Evolutionary conservation across 2,797 vertebrate genomes (phyloP).

Genomic region (Selene dorsalis): DNA sequence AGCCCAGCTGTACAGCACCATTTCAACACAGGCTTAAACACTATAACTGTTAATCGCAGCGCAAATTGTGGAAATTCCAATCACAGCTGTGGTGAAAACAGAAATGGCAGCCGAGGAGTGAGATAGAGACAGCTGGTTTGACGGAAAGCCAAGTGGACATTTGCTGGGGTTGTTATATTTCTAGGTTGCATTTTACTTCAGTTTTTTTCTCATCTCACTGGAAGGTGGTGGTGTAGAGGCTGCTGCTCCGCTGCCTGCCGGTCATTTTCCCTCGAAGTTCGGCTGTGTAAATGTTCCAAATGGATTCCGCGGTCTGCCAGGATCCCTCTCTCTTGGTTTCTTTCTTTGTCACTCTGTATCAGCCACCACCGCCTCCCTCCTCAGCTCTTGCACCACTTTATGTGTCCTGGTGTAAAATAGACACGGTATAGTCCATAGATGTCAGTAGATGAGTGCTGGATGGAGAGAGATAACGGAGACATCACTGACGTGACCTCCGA

Average conservation of each 20-base stretch:
- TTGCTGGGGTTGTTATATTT: conserved; percentile 56
- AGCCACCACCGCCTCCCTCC: conserved; percentile 2
- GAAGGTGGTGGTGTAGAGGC: conserved; percentile 26
- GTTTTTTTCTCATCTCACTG: conserved; percentile 53
- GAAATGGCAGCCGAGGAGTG: conserved; percentile 30
- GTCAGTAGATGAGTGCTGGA: conserved; percentile 20
- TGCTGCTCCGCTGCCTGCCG: conserved; percentile 54
- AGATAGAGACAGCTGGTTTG: conserved; percentile 49
- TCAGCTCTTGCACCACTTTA: conserved; percentile 49
- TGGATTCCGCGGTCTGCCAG: conserved; percentile 74
- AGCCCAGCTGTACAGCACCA: background rate
- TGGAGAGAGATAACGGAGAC: conserved; percentile 16
- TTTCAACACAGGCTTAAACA: background rate
- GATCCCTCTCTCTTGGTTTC: conserved; percentile 35
- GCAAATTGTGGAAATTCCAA: conserved; percentile 28
- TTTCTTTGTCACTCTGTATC: background rate
- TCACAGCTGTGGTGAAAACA: conserved; percentile 32
- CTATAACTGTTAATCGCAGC: background rate
- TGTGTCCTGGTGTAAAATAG: conserved; percentile 55
- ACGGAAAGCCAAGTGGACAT: conserved; percentile 40
- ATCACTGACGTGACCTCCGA: conserved; percentile 4
- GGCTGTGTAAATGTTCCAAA: conserved; percentile 79
- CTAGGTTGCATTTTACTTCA: conserved; percentile 53
- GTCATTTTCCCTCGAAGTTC: conserved; percentile 69
- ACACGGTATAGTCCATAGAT: conserved; percentile 53